Evolutionary conservation across 1,140 invertebrate species (phyloP).

Genomic region (Ericerus pela): DNA sequence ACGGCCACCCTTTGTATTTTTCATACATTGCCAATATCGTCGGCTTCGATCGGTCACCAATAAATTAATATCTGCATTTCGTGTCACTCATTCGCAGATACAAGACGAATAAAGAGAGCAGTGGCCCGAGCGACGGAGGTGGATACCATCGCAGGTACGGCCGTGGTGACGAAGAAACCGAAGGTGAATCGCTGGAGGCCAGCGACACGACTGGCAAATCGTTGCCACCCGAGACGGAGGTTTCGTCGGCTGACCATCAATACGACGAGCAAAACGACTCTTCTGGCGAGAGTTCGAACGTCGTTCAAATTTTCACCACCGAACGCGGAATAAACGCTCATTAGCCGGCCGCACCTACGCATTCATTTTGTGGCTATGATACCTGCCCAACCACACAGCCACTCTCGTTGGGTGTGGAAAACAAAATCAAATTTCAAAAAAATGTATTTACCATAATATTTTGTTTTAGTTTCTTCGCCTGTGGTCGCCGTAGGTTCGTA

Average conservation of each 20-base stretch:
- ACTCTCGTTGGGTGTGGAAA: too few relatives aligned
- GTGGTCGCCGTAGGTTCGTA: too few relatives aligned
- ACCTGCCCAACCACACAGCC: not conserved
- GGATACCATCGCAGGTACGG: constrained; percentile 14
- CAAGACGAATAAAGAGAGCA: not conserved
- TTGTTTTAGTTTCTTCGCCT: too few relatives aligned
- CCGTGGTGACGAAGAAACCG: not conserved
- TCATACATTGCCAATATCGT: too few relatives aligned
- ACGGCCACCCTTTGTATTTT: too few relatives aligned
- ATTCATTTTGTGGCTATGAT: not conserved
- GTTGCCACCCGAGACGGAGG: not conserved
- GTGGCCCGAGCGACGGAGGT: not conserved
- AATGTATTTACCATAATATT: too few relatives aligned
- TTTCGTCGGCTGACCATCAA: not conserved
- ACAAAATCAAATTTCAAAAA: too few relatives aligned
- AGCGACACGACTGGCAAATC: not conserved
- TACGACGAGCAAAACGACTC: not conserved
- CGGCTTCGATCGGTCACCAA: too few relatives aligned
- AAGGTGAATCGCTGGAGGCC: not conserved
- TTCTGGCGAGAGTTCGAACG: not conserved
- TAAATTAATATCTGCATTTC: too few relatives aligned
- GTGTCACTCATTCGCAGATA: not conserved
- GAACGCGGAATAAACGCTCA: constrained; percentile 1
- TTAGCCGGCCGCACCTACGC: not conserved
- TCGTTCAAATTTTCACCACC: not conserved